Evolutionary conservation across 2,113 vertebrate genomes (phyloP), one percentile per base, ranked within the genome.

Genomic region (Crotalus viridis): DNA sequence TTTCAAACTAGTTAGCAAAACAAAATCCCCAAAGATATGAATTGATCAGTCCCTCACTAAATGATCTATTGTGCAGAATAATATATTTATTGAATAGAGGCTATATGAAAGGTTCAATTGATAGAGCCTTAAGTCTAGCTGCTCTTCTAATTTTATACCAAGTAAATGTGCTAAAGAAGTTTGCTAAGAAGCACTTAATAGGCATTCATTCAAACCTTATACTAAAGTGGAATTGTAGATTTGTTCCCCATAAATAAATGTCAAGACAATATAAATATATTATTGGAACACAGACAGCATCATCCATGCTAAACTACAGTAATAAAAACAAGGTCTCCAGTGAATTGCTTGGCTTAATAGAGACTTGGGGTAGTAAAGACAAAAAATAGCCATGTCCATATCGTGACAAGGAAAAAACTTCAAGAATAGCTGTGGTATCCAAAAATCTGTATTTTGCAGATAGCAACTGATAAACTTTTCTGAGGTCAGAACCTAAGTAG

Each of bases 231-330:
- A 91, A 95, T 95, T 81, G 89, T 61, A 93, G 46, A 86, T 39
- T 94, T 89, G 39, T 51, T 61, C 57, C 54, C 92, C 46, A 90
- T 96, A 96, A 96, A 94, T 94, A 94, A 94, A 59, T 39, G 81
- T 59, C n/a, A 95, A 61, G 12, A 85, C 87, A 46, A 24, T 95
- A 94, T 54, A 94, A 95, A 92, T 91, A 12, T 61, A 43, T 85
- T 90, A 51, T 3, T 93, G 93, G 88, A 90, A 64, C 92, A 61
- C 90, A 94, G 87, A 85, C 95, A 88, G 33, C 88, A 92, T 92
- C 94, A 96, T 93, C 89, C 95, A 87, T 81, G 43, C 93, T 93
- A 94, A 93, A 94, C 28, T 55, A 93, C 43, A 88, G 88, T 91
- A 93, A 92, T 1, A 93, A 87, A 57, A 93, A 54, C 26, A 90